Conservation (phyloP, 2,113 vertebrate species). For the Dicaeum eximium region DNA sequence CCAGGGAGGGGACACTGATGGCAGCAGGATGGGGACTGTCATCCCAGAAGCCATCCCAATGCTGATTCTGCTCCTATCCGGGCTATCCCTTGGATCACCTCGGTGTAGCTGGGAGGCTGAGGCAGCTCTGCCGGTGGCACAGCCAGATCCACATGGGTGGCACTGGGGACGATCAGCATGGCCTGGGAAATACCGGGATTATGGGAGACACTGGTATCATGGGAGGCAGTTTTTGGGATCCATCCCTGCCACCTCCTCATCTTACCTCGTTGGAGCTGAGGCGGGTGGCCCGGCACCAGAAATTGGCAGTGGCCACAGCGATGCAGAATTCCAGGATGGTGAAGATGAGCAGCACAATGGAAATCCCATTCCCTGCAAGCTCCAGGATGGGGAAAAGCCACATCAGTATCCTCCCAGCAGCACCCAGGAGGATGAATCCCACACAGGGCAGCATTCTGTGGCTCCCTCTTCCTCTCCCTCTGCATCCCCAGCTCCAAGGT, state of each 20-base stretch:
- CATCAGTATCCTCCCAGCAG: neutral
- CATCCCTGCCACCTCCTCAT: fast-evolving
- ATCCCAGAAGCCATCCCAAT: neutral
- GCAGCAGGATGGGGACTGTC: neutral
- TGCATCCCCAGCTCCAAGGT: neutral
- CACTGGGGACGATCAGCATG: constrained; percentile 47
- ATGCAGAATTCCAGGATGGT: constrained; percentile 61
- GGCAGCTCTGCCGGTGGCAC: neutral
- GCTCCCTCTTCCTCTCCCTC: neutral
- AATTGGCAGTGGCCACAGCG: neutral
- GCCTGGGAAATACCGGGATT: neutral
- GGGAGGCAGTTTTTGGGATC: neutral
- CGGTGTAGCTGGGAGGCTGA: constrained; percentile 34
- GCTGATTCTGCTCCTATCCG: neutral
- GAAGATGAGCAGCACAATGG: constrained; percentile 58
- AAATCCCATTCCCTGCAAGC: constrained; percentile 51
- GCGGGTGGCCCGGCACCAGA: constrained; percentile 44
- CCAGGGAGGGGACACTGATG: neutral
- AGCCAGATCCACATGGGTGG: neutral
- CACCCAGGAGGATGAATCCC: neutral
- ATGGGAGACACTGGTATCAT: neutral
- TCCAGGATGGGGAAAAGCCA: neutral
- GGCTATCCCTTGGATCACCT: neutral
- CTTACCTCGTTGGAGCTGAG: constrained; percentile 37
- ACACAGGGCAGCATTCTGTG: fast-evolving